These are phyloP conservation scores for Semnornis frantzii DNA, from an alignment of 2,113 vertebrate genomes.

Conservation along the genomic window DNA sequence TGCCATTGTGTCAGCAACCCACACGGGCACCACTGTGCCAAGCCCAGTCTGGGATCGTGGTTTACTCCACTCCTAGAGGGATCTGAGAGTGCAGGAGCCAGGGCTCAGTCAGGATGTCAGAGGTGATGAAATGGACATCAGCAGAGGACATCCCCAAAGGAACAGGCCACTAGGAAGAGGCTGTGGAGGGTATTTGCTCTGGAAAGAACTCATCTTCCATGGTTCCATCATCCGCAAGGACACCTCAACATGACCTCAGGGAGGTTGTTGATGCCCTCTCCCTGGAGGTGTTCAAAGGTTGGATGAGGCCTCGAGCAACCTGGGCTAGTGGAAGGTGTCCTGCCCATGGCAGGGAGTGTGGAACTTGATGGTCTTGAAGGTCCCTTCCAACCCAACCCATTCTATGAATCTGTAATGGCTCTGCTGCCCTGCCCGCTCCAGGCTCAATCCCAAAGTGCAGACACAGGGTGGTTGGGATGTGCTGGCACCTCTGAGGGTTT, in stretches of 20 bases:
- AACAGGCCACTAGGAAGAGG: background rate
- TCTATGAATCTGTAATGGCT: no score
- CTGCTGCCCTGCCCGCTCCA: background rate
- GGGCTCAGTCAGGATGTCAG: background rate
- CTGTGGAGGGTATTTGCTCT: background rate
- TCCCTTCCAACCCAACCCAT: no score
- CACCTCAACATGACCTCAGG: background rate
- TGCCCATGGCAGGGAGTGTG: no score
- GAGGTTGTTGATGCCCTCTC: no score
- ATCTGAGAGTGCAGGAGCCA: background rate
- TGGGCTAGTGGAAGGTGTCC: no score
- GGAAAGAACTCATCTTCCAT: background rate
- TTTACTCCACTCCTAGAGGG: background rate
- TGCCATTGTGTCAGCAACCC: fast-evolving
- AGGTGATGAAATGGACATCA: background rate
- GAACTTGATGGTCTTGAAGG: no score
- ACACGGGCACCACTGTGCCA: fast-evolving
- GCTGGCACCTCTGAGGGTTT: background rate
- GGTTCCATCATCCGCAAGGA: background rate
- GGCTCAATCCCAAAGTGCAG: background rate
- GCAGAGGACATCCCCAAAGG: background rate
- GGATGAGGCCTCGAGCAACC: no score
- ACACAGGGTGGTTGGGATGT: background rate
- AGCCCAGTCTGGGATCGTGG: fast-evolving
- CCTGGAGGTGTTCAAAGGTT: no score